Conservation (phyloP, 1,140 invertebrate species). For the Dreissena polymorpha region DNA sequence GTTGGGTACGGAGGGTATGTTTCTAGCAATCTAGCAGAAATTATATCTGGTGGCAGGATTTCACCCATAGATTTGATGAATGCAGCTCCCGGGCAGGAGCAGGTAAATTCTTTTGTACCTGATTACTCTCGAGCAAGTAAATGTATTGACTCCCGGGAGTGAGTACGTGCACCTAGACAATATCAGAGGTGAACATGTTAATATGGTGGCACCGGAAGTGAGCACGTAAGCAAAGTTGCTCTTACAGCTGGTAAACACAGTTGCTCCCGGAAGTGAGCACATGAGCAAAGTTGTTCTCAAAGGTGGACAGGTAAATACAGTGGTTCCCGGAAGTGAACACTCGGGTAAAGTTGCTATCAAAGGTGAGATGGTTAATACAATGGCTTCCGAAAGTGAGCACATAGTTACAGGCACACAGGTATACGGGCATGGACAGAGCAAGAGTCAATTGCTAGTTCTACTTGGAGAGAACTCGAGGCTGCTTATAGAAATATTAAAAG, state of each 20-base stretch:
- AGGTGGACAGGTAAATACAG: no score
- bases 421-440: conserved; percentile 7
- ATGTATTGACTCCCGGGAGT: background rate
- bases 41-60: background rate
- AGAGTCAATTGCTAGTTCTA: conserved; percentile 13
- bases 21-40: background rate
- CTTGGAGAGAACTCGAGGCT: conserved; percentile 41
- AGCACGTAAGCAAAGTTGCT: background rate
- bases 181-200: background rate
- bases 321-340: no score
- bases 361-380: background rate
- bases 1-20: conserved; percentile 30
- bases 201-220: background rate
- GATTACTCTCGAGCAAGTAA: background rate
- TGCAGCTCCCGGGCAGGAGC: background rate
- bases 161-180: background rate
- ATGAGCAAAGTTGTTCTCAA: background rate
- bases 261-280: conserved; percentile 5
- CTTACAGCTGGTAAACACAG: no score
- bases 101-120: background rate
- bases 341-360: background rate
- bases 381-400: background rate
- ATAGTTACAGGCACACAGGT: background rate
- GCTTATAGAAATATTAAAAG: conserved; percentile 28
- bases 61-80: background rate